Evolutionary conservation across 2,797 vertebrate species (phyloP).

Genomic region (Molossus molossus): DNA sequence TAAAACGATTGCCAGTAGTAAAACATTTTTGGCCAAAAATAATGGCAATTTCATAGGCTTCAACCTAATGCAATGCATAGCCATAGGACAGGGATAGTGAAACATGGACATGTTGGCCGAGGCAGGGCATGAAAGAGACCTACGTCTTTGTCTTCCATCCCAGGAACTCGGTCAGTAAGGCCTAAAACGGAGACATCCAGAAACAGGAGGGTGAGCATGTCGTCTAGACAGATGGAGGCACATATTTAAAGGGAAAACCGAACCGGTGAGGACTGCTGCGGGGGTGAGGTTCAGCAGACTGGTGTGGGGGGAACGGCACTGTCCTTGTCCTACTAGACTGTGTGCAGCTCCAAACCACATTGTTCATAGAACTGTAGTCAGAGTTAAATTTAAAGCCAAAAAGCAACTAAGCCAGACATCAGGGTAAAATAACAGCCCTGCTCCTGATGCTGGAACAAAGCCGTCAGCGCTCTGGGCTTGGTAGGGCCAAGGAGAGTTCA

Average conservation of each 20-base stretch:
- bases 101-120: rapidly evolving
- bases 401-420: not conserved
- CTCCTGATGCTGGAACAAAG: not conserved
- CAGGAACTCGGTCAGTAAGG: not conserved
- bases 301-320: rapidly evolving
- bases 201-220: not conserved
- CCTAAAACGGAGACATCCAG: not conserved
- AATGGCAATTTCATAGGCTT: not conserved
- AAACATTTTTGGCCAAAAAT: not conserved
- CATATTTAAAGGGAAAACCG: not conserved
- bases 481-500: not conserved
- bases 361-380: not conserved
- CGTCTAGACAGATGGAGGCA: not conserved
- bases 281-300: not conserved
- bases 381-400: not conserved
- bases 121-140: not conserved
- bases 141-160: not conserved
- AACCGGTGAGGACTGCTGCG: not conserved
- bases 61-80: not conserved
- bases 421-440: not conserved
- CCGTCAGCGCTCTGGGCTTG: not conserved
- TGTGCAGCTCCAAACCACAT: not conserved
- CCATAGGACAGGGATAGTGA: not conserved
- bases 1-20: not conserved
- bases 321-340: not conserved